Percentiles rank a stretch among this genome's conserved stretches.
These are phyloP conservation scores for Myopa testacea DNA, from an alignment of 2,888 invertebrate genomes.

Conservation along the genomic window DNA sequence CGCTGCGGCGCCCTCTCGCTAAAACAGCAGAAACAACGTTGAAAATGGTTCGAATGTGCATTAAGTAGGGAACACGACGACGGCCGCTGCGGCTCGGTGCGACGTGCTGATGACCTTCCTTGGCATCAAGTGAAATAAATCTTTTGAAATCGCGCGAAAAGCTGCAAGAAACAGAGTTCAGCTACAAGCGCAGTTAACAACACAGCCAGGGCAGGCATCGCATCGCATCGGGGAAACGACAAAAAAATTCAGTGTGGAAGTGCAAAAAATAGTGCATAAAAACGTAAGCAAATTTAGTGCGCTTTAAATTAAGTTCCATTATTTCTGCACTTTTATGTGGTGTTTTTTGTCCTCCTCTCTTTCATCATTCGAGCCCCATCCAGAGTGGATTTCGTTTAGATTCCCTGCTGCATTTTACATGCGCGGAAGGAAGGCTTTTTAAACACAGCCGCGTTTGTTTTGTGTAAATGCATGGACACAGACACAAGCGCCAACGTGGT, in stretches of 20 bases:
- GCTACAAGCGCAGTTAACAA: conserved; percentile 36
- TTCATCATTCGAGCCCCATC: conserved; percentile 27
- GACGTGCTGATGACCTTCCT: conserved; percentile 48
- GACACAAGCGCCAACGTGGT: neutral
- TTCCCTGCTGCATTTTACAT: conserved; percentile 49
- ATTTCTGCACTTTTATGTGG: conserved; percentile 47
- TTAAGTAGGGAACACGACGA: conserved; percentile 15
- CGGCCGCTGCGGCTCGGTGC: conserved; percentile 8
- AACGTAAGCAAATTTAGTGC: conserved; percentile 56
- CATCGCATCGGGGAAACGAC: conserved; percentile 22
- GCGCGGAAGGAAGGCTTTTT: conserved; percentile 45
- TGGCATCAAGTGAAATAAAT: conserved; percentile 60
- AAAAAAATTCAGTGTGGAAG: conserved; percentile 13
- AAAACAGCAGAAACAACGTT: neutral
- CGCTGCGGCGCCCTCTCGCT: neutral
- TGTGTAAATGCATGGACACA: conserved; percentile 28
- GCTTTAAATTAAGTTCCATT: conserved; percentile 59
- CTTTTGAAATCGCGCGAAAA: conserved; percentile 52
- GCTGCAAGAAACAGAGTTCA: conserved; percentile 49
- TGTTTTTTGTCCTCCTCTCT: neutral
- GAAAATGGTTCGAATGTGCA: conserved; percentile 19
- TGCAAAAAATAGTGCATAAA: conserved; percentile 16
- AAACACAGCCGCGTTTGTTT: conserved; percentile 47
- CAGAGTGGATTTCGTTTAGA: conserved; percentile 39
- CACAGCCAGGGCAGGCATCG: conserved; percentile 2